These are phyloP conservation scores for Neodontobutis hainanensis DNA, from an alignment of 2,113 vertebrate genomes.

Conservation along the genomic window DNA sequence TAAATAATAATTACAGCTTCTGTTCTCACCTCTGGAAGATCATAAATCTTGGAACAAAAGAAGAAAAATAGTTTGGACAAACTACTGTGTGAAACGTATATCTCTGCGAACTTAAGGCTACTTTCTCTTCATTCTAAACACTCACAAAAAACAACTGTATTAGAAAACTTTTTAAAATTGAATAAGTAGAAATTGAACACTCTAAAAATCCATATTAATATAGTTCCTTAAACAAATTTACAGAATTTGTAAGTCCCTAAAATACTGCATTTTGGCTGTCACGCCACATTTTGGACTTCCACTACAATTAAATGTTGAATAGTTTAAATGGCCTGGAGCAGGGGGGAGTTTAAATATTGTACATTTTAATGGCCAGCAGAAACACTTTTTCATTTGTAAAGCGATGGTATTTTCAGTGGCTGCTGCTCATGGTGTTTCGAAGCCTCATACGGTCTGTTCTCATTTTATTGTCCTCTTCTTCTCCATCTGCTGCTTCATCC, in stretches of 20 bases:
- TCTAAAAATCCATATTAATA: no score
- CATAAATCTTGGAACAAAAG: not conserved
- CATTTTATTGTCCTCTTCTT: constrained; percentile 49
- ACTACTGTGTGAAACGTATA: not conserved
- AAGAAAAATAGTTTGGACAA: not conserved
- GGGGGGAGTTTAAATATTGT: constrained; percentile 31
- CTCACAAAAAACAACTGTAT: no score
- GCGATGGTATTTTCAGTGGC: constrained; percentile 54
- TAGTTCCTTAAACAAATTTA: not conserved
- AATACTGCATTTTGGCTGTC: constrained; percentile 23
- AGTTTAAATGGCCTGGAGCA: not conserved
- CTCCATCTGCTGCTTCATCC: constrained; percentile 59
- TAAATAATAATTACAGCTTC: constrained; percentile 51
- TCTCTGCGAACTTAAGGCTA: no score
- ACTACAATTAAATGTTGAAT: constrained; percentile 21
- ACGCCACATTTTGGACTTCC: constrained; percentile 17
- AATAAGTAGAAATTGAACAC: no score
- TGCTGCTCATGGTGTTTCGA: constrained; percentile 35
- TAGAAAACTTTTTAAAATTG: no score
- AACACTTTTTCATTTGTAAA: constrained; percentile 44
- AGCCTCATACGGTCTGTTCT: constrained; percentile 44
- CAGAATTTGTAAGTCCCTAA: constrained; percentile 12
- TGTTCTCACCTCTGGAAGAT: constrained; percentile 13
- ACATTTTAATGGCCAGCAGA: constrained; percentile 32
- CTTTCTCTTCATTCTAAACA: no score